These are phyloP conservation scores for Physella acuta DNA, from an alignment of 1,140 invertebrate genomes.

Conservation along the genomic window DNA sequence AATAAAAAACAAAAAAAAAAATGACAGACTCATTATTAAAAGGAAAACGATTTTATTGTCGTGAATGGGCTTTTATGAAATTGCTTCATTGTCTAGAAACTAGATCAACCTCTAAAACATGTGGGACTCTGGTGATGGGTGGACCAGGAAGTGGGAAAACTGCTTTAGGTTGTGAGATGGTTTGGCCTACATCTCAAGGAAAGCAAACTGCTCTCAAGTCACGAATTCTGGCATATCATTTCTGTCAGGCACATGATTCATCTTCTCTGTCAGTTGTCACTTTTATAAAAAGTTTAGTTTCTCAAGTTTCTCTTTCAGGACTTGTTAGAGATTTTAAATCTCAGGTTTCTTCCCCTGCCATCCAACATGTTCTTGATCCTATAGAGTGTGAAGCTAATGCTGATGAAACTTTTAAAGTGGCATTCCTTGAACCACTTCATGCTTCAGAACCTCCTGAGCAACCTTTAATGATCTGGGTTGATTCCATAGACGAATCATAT, in stretches of 20 bases:
- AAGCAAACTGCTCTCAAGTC: constrained; percentile 48
- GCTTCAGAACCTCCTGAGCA: constrained; percentile 76
- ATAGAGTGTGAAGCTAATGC: constrained; percentile 65
- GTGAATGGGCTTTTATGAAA: constrained; percentile 94
- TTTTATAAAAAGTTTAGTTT: constrained; percentile 81
- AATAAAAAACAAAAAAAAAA: too few species aligned
- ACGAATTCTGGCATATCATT: constrained; percentile 54
- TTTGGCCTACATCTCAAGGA: constrained; percentile 69
- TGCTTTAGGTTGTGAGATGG: constrained; percentile 79
- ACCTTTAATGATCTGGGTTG: constrained; percentile 82
- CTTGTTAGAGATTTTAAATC: constrained; percentile 17
- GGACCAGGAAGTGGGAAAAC: constrained; percentile 83
- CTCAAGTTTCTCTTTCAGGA: constrained; percentile 66
- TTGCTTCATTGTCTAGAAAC: constrained; percentile 84
- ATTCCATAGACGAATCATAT: constrained; percentile 84
- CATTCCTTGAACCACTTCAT: constrained; percentile 75
- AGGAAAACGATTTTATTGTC: constrained; percentile 68
- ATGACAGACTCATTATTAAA: constrained; percentile 51
- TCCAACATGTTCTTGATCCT: constrained; percentile 42
- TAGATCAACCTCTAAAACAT: constrained; percentile 60
- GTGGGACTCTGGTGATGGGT: constrained; percentile 81
- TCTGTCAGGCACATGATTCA: constrained; percentile 64
- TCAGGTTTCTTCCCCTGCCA: constrained; percentile 35
- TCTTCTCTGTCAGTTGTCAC: constrained; percentile 74
- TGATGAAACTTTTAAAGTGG: constrained; percentile 87